Percentiles rank a stretch among this genome's conserved stretches.
These are phyloP conservation scores for Callimorpha dominula DNA, from an alignment of 2,888 invertebrate genomes.

Conservation along the genomic window DNA sequence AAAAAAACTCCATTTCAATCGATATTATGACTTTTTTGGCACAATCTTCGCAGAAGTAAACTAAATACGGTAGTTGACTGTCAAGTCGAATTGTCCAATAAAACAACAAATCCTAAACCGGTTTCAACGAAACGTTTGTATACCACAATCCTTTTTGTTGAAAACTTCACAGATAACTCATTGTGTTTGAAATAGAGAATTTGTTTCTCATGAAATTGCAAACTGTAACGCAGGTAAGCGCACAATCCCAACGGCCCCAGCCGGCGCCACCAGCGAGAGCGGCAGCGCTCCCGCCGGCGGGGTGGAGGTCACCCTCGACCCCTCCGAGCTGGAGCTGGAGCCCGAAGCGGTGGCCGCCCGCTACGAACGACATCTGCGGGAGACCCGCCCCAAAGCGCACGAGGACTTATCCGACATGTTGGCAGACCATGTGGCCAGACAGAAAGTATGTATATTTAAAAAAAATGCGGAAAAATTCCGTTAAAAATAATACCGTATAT, in stretches of 20 bases:
- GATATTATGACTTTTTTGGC: too few species aligned
- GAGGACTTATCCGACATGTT: constrained; percentile 99
- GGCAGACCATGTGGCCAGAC: constrained; percentile 98
- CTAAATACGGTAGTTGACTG: too few species aligned
- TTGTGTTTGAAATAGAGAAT: neutral
- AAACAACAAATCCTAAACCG: too few species aligned
- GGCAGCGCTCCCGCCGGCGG: constrained; percentile 85
- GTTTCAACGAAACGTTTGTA: neutral
- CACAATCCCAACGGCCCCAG: constrained; percentile 43
- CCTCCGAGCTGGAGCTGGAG: constrained; percentile 98
- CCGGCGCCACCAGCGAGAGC: constrained; percentile 52
- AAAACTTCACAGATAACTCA: too few species aligned
- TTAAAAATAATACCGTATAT: neutral
- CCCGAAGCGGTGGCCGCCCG: constrained; percentile 98
- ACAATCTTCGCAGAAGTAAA: too few species aligned
- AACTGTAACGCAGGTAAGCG: constrained; percentile 63
- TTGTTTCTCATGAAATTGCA: neutral
- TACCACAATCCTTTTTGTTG: neutral
- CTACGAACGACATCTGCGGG: constrained; percentile 98
- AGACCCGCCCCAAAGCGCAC: constrained; percentile 95
- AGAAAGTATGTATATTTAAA: constrained; percentile 89
- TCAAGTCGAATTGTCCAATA: too few species aligned
- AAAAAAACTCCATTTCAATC: too few species aligned
- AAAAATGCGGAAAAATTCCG: too few species aligned
- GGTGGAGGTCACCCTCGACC: constrained; percentile 98